phyloP scores from a whole-genome alignment of 53 echinoderm and acorn worm species.

The Crossaster papposus region DNA sequence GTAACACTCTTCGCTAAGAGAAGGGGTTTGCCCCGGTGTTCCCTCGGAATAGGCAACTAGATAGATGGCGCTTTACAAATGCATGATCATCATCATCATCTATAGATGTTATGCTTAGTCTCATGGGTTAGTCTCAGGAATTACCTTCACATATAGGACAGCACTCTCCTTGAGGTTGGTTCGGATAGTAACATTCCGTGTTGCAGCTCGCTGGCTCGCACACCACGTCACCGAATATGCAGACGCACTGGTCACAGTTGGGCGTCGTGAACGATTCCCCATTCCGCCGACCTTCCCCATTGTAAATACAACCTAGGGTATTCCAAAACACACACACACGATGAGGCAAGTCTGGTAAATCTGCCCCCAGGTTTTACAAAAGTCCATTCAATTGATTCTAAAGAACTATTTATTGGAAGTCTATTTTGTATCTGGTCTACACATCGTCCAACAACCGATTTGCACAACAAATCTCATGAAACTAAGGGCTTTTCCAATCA shows the following conservation, averaged over 20 bases:
- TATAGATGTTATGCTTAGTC: neutral
- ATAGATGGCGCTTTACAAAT: no score
- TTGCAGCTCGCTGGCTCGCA: slow-evolving; percentile 91
- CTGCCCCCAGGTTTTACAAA: no score
- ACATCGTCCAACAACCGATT: no score
- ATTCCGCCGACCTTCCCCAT: slow-evolving; percentile 71
- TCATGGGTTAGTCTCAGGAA: neutral
- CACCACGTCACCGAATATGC: slow-evolving; percentile 67
- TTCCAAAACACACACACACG: neutral
- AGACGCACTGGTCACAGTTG: slow-evolving; percentile 81
- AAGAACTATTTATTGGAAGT: no score
- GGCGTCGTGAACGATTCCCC: slow-evolving; percentile 63
- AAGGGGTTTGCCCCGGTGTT: no score
- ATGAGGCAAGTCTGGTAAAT: no score
- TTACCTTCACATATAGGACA: slow-evolving; percentile 93
- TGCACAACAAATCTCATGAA: no score
- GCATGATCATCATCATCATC: no score
- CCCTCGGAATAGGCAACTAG: no score
- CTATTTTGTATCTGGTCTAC: neutral
- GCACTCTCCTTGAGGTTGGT: slow-evolving; percentile 82
- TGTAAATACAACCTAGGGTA: slow-evolving; percentile 77
- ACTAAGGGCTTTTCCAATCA: no score
- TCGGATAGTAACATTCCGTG: slow-evolving; percentile 82
- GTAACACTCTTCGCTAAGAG: no score
- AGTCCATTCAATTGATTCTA: no score